phyloP scores from a whole-genome alignment of 2,797 vertebrate genomes.

The Chanos chanos region DNA sequence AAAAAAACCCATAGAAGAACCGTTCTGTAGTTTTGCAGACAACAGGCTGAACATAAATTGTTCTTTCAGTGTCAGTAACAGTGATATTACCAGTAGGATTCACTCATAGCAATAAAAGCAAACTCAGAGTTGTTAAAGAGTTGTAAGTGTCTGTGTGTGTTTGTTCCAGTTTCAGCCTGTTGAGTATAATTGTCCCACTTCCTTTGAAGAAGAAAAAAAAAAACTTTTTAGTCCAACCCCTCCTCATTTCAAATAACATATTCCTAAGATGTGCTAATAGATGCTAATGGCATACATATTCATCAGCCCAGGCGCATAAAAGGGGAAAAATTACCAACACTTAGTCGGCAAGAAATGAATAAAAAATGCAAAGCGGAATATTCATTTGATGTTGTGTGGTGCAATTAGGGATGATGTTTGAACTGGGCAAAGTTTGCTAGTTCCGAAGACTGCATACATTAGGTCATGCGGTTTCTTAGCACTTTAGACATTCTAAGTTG shows the following conservation, averaged over 20 bases:
- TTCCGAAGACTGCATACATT: not conserved
- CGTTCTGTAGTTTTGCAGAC: too few species aligned
- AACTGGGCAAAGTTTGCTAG: constrained; percentile 22
- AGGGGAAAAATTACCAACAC: constrained; percentile 53
- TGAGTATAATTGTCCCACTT: constrained; percentile 29
- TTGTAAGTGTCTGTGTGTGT: not conserved
- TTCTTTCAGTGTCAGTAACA: too few species aligned
- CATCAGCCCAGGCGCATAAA: constrained; percentile 45
- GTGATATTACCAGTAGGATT: too few species aligned
- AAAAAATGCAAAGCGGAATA: constrained; percentile 47
- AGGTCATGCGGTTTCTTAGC: not conserved
- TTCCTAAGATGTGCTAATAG: constrained; percentile 62
- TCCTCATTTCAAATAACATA: constrained; percentile 55
- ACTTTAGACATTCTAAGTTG: too few species aligned
- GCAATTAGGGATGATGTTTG: constrained; percentile 41
- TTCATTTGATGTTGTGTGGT: constrained; percentile 22
- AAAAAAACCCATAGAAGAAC: too few species aligned
- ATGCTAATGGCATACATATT: constrained; percentile 59
- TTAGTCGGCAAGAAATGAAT: constrained; percentile 57
- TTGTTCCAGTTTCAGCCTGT: not conserved
- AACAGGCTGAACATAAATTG: too few species aligned
- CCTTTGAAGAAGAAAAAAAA: constrained; percentile 33
- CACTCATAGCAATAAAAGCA: too few species aligned
- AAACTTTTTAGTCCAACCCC: constrained; percentile 23
- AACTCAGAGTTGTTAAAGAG: too few species aligned